These are phyloP conservation scores for Agrypnia vestita DNA, from an alignment of 1,140 invertebrate species.

Conservation along the genomic window DNA sequence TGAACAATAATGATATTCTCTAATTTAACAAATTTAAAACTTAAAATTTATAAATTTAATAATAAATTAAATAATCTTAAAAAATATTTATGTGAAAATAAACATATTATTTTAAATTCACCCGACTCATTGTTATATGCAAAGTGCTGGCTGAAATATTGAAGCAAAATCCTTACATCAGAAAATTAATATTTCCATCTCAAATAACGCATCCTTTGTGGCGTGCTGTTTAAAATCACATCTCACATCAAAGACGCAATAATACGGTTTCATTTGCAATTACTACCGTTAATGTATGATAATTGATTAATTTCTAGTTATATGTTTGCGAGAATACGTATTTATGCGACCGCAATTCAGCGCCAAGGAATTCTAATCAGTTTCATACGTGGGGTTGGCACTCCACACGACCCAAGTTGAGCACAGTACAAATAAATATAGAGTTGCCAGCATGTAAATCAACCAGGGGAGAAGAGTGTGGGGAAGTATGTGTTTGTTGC, in stretches of 20 bases:
- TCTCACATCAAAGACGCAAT: slow-evolving; percentile 40
- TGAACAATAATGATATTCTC: too few species aligned
- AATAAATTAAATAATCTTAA: too few species aligned
- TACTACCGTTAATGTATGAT: slow-evolving; percentile 50
- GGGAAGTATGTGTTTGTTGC: slow-evolving; percentile 38
- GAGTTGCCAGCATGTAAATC: slow-evolving; percentile 45
- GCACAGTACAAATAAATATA: slow-evolving; percentile 46
- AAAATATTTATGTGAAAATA: too few species aligned
- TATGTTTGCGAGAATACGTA: slow-evolving; percentile 43
- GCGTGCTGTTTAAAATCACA: slow-evolving; percentile 38
- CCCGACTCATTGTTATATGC: too few species aligned
- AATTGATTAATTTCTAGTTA: slow-evolving; percentile 53
- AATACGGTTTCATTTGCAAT: slow-evolving; percentile 48
- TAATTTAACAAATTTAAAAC: too few species aligned
- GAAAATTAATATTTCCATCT: slow-evolving; percentile 1
- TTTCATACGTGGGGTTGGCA: slow-evolving; percentile 14
- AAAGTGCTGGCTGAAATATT: too few species aligned
- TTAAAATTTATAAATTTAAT: too few species aligned
- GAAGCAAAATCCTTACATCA: too few species aligned
- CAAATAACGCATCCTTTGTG: slow-evolving; percentile 35
- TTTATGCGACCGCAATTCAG: slow-evolving; percentile 47
- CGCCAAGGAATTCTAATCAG: slow-evolving; percentile 47
- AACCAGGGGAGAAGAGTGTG: slow-evolving; percentile 16
- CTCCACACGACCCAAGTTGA: slow-evolving; percentile 16
- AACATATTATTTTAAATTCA: too few species aligned